Evolutionary conservation across 2,113 vertebrate species (phyloP).

Genomic region (Takifugu flavidus): DNA sequence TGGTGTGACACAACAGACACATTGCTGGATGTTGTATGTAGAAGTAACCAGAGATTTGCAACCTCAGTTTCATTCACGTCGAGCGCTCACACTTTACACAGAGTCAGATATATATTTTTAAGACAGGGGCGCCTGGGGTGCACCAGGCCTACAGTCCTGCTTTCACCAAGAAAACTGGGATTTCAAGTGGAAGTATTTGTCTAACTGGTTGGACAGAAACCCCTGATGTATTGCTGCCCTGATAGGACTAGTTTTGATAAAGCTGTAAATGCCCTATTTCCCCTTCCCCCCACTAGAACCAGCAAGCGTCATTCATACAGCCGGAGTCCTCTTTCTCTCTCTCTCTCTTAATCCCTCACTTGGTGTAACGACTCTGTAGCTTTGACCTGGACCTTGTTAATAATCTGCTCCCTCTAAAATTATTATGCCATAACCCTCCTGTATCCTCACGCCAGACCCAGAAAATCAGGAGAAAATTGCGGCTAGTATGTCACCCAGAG

Average conservation of each 20-base stretch:
- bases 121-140: no score
- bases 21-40: background rate
- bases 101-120: no score
- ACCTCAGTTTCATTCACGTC: no score
- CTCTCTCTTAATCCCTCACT: constrained; percentile 51
- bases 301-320: constrained; percentile 28
- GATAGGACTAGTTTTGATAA: constrained; percentile 35
- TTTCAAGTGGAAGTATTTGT: no score
- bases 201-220: no score
- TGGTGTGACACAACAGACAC: constrained; percentile 35
- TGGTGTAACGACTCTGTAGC: constrained; percentile 46
- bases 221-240: no score
- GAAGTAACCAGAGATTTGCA: no score
- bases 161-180: no score
- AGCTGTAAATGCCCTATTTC: constrained; percentile 33
- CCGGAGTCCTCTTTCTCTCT: constrained; percentile 2
- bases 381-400: constrained; percentile 48
- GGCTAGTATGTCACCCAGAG: constrained; percentile 47
- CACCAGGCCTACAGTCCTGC: no score
- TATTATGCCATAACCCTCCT: constrained; percentile 34
- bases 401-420: constrained; percentile 61
- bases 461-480: constrained; percentile 15
- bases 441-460: constrained; percentile 21
- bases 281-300: constrained; percentile 23
- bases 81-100: no score